Base-by-base conservation (phyloP, 2,888 invertebrate genomes). In the Apotomis capreana region DNA sequence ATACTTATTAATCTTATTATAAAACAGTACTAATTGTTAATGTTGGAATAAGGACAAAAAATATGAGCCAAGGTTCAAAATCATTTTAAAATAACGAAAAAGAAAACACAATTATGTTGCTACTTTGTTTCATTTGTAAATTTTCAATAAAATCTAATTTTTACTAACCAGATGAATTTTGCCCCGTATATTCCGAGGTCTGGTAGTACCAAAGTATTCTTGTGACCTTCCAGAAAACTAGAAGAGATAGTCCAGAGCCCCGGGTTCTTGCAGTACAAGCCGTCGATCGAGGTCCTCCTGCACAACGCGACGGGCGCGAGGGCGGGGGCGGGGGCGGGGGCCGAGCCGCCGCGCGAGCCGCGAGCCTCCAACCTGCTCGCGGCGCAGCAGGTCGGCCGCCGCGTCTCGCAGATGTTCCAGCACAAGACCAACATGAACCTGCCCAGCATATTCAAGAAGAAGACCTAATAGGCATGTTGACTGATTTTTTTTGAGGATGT, bases 371-470 rank as follows among this genome's bases (percentile, higher is more conserved):
- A 89, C 81, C 79, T 89, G 1, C 87, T 87, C 4, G 80, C 91
- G 0, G 93, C 92, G 3, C 91, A 92, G 51, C 92, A 93, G 65
- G 93, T 93, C 1, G 92, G 92, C 64, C 77, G 94, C 6, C 77
- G 93, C 1, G 91, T 94, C 77, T 88, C 94, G 37, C 92, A 91
- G 69, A 93, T 94, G 80, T 92, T 94, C 83, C 90, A 93, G 60
- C 89, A 92, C 59, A 94, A 93, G 74, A 86, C 85, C 0, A 92
- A 92, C 65, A 93, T 93, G 82, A 91, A 93, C 75, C 75, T 94
- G 57, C 93, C 87, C 72, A 93, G 88, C 74, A 93, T 94, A 79
- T 94, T 94, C 74, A 94, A 93, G 76, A 94, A 94, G 84, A 94
- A 94, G 80, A 88, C 92, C 37, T 93, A 92, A 76, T 6, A 6